phyloP scores from a whole-genome alignment of 2,113 vertebrate genomes.

The Catharus bicknelli region DNA sequence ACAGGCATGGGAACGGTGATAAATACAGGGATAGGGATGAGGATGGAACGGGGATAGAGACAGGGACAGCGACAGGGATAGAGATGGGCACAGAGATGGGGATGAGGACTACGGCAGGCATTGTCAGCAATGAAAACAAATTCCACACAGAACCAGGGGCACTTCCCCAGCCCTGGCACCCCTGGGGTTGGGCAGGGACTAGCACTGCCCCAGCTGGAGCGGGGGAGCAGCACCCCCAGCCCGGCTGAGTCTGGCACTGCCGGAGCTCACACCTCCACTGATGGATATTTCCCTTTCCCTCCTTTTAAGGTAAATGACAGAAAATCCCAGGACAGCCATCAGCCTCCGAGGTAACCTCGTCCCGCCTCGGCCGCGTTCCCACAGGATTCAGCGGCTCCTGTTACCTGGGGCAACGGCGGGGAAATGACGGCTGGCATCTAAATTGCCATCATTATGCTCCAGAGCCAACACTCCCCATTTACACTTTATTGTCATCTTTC shows the following conservation, averaged over 20 bases:
- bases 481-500: slow-evolving; percentile 53
- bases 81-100: not conserved
- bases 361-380: slow-evolving; percentile 26
- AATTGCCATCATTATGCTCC: slow-evolving; percentile 65
- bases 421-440: slow-evolving; percentile 58
- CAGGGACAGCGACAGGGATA: fast-evolving
- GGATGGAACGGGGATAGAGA: not conserved
- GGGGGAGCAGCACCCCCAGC: not conserved
- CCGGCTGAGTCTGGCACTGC: not conserved
- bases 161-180: not conserved
- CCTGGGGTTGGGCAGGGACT: not conserved
- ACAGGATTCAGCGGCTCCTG: slow-evolving; percentile 36
- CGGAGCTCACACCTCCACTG: not conserved
- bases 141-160: not conserved
- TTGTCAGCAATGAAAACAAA: not conserved
- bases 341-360: slow-evolving; percentile 12
- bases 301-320: not conserved
- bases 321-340: not conserved
- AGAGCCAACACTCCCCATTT: slow-evolving; percentile 61
- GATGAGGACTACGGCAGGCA: too few species aligned
- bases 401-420: slow-evolving; percentile 58
- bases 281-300: not conserved
- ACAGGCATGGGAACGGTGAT: too few species aligned
- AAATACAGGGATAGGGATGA: not conserved
- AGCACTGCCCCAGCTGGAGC: not conserved